Percentiles rank a stretch among this genome's conserved stretches.
These are phyloP conservation scores for Pantherophis alleghaniensis DNA, from an alignment of 2,797 vertebrate species.

Conservation along the genomic window DNA sequence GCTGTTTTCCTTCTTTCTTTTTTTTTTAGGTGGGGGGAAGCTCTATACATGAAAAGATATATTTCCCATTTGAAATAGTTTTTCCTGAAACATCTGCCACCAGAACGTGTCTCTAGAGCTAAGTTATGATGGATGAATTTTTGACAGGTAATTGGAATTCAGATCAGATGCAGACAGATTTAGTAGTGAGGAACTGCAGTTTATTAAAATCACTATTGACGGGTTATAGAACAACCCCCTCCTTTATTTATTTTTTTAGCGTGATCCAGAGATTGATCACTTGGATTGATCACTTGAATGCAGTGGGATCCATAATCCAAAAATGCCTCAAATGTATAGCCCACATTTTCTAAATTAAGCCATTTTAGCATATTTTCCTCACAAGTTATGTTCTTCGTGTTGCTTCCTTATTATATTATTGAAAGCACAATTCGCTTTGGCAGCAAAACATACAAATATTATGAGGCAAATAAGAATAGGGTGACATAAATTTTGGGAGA, in stretches of 20 bases:
- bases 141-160: slow-evolving; percentile 80
- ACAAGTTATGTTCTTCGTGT: neutral
- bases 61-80: slow-evolving; percentile 64
- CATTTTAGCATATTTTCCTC: slow-evolving; percentile 24
- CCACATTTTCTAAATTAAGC: slow-evolving; percentile 31
- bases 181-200: slow-evolving; percentile 71
- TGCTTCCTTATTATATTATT: neutral
- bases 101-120: slow-evolving; percentile 72
- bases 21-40: slow-evolving; percentile 23
- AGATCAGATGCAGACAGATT: slow-evolving; percentile 79
- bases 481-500: neutral
- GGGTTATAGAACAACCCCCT: slow-evolving; percentile 63
- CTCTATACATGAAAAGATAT: slow-evolving; percentile 55
- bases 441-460: neutral
- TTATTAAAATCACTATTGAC: slow-evolving; percentile 78
- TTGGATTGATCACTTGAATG: slow-evolving; percentile 31
- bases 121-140: slow-evolving; percentile 75
- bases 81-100: slow-evolving; percentile 73
- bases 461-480: neutral
- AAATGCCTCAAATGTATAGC: slow-evolving; percentile 52
- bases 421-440: neutral
- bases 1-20: slow-evolving; percentile 45
- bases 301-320: slow-evolving; percentile 44
- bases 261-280: slow-evolving; percentile 71
- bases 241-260: slow-evolving; percentile 65